phyloP scores from a whole-genome alignment of 1,140 invertebrate species.

The Vollenhovia emeryi region DNA sequence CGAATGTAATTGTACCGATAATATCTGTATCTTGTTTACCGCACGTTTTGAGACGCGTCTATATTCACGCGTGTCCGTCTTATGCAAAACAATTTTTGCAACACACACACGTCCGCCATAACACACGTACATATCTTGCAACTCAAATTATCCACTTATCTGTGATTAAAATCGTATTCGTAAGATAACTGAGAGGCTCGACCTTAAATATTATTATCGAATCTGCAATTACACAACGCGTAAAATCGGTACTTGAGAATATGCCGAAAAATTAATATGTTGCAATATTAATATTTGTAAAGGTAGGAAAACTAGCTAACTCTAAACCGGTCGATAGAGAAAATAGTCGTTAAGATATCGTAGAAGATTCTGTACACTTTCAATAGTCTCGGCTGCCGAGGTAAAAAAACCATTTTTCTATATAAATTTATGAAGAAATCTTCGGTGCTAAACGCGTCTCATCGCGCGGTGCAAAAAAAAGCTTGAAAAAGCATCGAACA shows the following conservation, averaged over 20 bases:
- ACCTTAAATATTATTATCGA: slow-evolving; percentile 26
- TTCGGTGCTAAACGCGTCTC: not conserved
- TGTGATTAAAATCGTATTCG: not conserved
- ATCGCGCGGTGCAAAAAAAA: not conserved
- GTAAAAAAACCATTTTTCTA: not conserved
- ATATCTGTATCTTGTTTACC: not conserved
- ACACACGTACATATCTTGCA: not conserved
- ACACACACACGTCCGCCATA: not conserved
- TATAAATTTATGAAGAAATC: not conserved
- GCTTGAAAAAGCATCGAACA: not conserved
- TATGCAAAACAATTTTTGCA: slow-evolving; percentile 15
- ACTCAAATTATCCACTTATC: slow-evolving; percentile 42
- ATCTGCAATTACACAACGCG: not conserved
- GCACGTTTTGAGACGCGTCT: not conserved
- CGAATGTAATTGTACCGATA: slow-evolving; percentile 8
- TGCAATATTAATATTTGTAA: not conserved
- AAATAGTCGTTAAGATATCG: not conserved
- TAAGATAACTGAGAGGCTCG: slow-evolving; percentile 1
- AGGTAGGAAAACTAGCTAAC: not conserved
- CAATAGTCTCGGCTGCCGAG: too few species aligned
- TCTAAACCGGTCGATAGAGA: not conserved
- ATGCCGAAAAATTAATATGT: not conserved
- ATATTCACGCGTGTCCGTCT: not conserved
- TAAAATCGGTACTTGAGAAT: not conserved
- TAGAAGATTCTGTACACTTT: not conserved